Evolutionary conservation across 2,888 invertebrate species (phyloP).

Genomic region (Dichetophora obliterata): DNA sequence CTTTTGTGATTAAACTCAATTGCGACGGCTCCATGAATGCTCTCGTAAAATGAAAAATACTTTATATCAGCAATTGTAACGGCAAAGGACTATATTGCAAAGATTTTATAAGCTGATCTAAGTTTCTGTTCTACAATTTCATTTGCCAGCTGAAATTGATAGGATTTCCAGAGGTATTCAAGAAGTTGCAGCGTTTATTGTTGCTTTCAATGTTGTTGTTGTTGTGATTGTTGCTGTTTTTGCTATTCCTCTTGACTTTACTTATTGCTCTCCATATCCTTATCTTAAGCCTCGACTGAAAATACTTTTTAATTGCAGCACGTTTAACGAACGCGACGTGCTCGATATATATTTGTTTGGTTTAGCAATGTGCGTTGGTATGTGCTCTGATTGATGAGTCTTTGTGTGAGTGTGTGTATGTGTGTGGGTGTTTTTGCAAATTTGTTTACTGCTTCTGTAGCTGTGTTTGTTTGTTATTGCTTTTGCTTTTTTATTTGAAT

Average conservation of each 20-base stretch:
- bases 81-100: background rate
- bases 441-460: background rate
- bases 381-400: too few species aligned
- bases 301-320: too few species aligned
- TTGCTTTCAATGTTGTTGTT: background rate
- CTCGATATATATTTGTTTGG: too few species aligned
- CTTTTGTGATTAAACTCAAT: constrained; percentile 52
- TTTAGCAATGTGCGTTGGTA: too few species aligned
- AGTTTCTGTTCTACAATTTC: too few species aligned
- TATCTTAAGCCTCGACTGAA: too few species aligned
- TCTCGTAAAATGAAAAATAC: background rate
- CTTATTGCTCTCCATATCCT: background rate
- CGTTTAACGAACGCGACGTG: too few species aligned
- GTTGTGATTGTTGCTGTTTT: background rate
- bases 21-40: constrained; percentile 52
- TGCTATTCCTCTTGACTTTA: background rate
- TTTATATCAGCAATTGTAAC: background rate
- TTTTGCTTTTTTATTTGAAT: too few species aligned
- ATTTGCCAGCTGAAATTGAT: too few species aligned
- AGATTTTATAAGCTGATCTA: too few species aligned
- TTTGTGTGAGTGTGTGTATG: too few species aligned
- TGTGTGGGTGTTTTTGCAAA: too few species aligned
- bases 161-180: background rate
- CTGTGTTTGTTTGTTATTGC: background rate
- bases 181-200: background rate